These are phyloP conservation scores for Typhlichthys eigenmanni DNA, from an alignment of 2,797 vertebrate genomes.

Conservation along the genomic window DNA sequence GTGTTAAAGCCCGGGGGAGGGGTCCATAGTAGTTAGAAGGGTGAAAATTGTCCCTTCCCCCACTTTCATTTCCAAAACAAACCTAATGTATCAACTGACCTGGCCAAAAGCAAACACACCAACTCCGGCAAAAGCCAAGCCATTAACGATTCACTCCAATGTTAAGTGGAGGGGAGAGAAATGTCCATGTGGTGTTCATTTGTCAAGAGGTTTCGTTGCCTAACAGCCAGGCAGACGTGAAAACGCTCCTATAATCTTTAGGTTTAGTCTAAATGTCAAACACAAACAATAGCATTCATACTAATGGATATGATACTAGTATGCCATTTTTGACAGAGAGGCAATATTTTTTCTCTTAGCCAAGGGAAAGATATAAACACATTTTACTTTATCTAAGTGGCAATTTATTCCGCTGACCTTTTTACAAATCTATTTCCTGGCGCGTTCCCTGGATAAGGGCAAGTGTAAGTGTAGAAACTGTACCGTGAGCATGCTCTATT, in stretches of 20 bases:
- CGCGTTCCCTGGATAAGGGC: conserved; percentile 44
- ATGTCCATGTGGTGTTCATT: conserved; percentile 6
- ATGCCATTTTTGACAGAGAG: conserved; percentile 17
- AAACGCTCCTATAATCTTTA: conserved; percentile 42
- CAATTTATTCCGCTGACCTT: conserved; percentile 71
- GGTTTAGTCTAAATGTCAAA: conserved; percentile 44
- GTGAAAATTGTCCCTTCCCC: conserved; percentile 12
- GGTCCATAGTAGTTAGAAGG: not conserved
- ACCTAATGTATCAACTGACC: too few species aligned
- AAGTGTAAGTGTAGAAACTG: conserved; percentile 30
- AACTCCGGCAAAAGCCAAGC: not conserved
- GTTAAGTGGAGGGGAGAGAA: conserved; percentile 5
- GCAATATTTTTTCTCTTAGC: conserved; percentile 28
- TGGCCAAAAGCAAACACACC: too few species aligned
- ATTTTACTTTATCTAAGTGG: conserved; percentile 50
- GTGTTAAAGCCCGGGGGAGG: not conserved
- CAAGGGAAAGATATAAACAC: conserved; percentile 22
- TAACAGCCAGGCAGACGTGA: conserved; percentile 41
- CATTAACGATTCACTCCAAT: conserved; percentile 12
- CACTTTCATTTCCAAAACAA: conserved; percentile 12
- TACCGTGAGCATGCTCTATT: conserved; percentile 44
- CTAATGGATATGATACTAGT: conserved; percentile 21
- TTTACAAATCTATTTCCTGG: conserved; percentile 55
- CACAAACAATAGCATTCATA: conserved; percentile 10
- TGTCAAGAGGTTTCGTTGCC: not conserved